Percentiles rank a stretch among this genome's conserved stretches.
phyloP scores from a whole-genome alignment of 2,888 invertebrate genomes.

The Ptychoptera contaminata region DNA sequence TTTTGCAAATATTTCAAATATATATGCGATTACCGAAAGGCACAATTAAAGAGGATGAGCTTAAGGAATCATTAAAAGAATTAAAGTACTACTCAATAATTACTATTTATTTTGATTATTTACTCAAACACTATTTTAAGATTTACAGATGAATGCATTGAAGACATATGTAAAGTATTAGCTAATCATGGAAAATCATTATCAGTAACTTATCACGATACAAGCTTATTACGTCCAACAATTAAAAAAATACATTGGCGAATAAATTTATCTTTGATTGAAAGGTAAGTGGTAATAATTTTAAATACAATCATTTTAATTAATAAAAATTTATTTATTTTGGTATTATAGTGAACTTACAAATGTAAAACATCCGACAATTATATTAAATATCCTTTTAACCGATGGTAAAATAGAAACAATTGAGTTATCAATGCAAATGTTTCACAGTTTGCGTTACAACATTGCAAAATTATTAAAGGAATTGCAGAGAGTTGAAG shows the following conservation, averaged over 20 bases:
- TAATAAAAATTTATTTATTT: constrained; percentile 9
- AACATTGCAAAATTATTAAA: constrained; percentile 33
- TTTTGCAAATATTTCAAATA: constrained; percentile 33
- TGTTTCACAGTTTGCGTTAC: constrained; percentile 36
- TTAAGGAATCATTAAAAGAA: constrained; percentile 33
- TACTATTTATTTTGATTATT: not conserved
- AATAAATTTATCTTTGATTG: constrained; percentile 35
- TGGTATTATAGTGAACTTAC: constrained; percentile 27
- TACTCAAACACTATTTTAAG: constrained; percentile 16
- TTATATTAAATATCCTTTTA: constrained; percentile 35
- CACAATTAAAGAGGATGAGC: constrained; percentile 31
- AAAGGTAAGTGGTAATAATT: constrained; percentile 25
- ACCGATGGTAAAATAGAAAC: constrained; percentile 30
- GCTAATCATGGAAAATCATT: constrained; percentile 32
- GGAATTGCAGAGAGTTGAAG: constrained; percentile 34
- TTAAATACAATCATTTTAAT: not conserved
- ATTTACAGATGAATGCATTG: constrained; percentile 32
- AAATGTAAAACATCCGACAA: constrained; percentile 31
- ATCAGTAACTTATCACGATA: constrained; percentile 25
- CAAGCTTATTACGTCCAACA: constrained; percentile 29
- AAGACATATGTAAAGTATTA: constrained; percentile 35
- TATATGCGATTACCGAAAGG: constrained; percentile 32
- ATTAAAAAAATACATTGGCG: constrained; percentile 33
- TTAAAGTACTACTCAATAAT: constrained; percentile 21
- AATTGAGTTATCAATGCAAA: constrained; percentile 34